Base-by-base conservation (phyloP, 2,888 invertebrate species). In the Isotomurus palustris region DNA sequence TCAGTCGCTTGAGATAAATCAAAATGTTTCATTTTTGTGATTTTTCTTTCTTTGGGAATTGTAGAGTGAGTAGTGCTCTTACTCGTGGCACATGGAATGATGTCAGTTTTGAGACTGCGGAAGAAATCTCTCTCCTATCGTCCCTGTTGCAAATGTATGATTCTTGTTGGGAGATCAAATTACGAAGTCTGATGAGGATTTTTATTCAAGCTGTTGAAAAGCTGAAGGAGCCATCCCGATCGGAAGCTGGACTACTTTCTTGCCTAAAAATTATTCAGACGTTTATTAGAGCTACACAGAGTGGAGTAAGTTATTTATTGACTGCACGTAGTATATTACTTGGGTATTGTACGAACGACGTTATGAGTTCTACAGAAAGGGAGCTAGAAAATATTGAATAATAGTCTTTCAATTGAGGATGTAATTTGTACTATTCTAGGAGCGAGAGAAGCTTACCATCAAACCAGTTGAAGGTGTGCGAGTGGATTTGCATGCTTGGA, bases 131-230 rank as follows among this genome's bases (percentile, higher is more conserved):
- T 8, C 77, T 96, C 14, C 77, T 96, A 25, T 90, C 92, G 1
- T 86, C 89, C 0, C 81, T 94, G 44, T 85, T 95, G 2, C 88
- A 91, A 71, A 91, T 91, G 68, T 91, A 94, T 72, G 96, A 96
- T 75, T 84, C 87, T 3, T 94, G 93, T 74, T 96, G 96, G 96
- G 95, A 96, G 74, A 84, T 87, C 62, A 87, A 95, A 72, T 78
- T 96, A 1, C 83, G 74, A 45, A 87, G 89, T 73, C 88, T 94
- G 61, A 87, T 95, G 78, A 85, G 86, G 67, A 78, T 95, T 52
- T 94, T 95, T 78, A 80, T 91, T 54, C 82, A 84, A 77, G 87
- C 88, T 3, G 85, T 85, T 67, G 81, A 83, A 53, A 82, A 84
- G 75, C 84, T 87, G 0, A 84, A 86, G 61, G 90, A 88, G 72